These are phyloP conservation scores for Thymelicus lineola DNA, from an alignment of 2,888 invertebrate species.

Conservation along the genomic window DNA sequence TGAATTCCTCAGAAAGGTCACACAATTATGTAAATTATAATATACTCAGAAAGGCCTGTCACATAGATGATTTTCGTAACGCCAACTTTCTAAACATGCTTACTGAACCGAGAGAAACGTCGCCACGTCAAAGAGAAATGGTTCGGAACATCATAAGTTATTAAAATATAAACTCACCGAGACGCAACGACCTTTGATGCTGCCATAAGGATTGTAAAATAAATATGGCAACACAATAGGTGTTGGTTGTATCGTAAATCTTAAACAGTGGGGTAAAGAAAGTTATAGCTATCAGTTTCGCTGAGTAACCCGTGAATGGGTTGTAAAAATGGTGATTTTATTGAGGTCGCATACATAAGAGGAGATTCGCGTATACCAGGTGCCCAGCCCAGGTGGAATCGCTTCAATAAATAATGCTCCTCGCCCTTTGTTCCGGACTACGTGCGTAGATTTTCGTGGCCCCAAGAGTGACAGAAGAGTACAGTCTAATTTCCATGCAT, in stretches of 20 bases:
- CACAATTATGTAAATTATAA: not conserved
- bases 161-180: not conserved
- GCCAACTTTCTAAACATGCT: not conserved
- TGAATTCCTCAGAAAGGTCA: not conserved
- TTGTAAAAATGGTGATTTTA: slow-evolving; percentile 70
- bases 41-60: not conserved
- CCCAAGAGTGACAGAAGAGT: not conserved
- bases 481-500: too few relatives aligned
- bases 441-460: slow-evolving; percentile 40
- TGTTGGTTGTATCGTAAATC: slow-evolving; percentile 50
- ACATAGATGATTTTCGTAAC: not conserved
- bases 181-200: not conserved
- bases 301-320: slow-evolving; percentile 60
- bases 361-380: slow-evolving; percentile 47
- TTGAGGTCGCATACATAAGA: slow-evolving; percentile 57
- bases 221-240: slow-evolving; percentile 3
- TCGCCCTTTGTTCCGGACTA: slow-evolving; percentile 46
- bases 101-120: not conserved
- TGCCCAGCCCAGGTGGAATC: slow-evolving; percentile 50
- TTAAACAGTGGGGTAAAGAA: slow-evolving; percentile 48
- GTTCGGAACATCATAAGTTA: not conserved
- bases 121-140: not conserved
- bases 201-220: not conserved
- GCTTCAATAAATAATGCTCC: slow-evolving; percentile 52
- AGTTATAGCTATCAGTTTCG: slow-evolving; percentile 44